phyloP scores from a whole-genome alignment of 1,140 invertebrate genomes.

The Caerostris extrusa region DNA sequence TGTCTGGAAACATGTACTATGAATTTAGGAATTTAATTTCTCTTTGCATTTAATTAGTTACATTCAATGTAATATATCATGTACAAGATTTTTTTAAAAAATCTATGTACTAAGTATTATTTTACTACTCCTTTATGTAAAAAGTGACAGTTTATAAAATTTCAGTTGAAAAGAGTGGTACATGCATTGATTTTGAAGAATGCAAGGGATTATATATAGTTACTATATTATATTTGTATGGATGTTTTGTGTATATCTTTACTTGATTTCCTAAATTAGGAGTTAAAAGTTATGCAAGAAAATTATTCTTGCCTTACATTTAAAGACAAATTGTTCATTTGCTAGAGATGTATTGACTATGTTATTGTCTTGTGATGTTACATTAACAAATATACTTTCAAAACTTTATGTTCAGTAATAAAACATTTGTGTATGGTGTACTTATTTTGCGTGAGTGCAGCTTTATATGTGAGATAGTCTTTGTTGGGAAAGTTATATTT shows the following conservation, averaged over 20 bases:
- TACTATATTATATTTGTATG: neutral
- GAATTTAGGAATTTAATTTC: conserved; percentile 9
- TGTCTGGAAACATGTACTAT: conserved; percentile 27
- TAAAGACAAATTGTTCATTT: neutral
- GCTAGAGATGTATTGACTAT: conserved; percentile 3
- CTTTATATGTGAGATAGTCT: conserved; percentile 5
- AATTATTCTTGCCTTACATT: neutral
- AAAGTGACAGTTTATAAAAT: neutral
- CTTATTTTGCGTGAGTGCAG: conserved; percentile 45
- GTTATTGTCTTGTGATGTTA: conserved; percentile 15
- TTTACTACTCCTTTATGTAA: conserved; percentile 39
- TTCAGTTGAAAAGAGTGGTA: neutral
- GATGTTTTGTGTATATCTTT: conserved; percentile 1
- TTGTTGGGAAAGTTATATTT: conserved; percentile 39
- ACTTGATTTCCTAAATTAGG: neutral
- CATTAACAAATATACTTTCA: conserved; percentile 8
- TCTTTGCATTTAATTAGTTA: conserved; percentile 59
- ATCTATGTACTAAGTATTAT: conserved; percentile 45
- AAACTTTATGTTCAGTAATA: conserved; percentile 9
- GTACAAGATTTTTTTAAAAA: neutral
- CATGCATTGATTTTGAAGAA: conserved; percentile 4
- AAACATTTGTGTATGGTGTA: conserved; percentile 33
- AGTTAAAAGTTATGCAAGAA: neutral
- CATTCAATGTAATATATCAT: conserved; percentile 11
- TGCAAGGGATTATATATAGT: neutral